Conservation (phyloP, 2,888 invertebrate species). For the Eueremaeus valkanovi region DNA sequence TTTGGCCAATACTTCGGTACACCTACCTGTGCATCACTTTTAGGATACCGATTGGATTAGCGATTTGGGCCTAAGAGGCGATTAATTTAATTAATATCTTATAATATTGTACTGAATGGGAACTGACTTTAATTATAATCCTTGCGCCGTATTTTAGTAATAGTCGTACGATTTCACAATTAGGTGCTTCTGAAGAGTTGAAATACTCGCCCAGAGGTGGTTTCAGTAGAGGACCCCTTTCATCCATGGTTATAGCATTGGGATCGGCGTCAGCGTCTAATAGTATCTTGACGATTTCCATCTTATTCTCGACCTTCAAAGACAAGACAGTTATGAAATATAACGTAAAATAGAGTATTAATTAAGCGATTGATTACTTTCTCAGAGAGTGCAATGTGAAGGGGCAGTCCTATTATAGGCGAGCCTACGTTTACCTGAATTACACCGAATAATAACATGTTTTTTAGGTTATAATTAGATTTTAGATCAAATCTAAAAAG, state of each 20-base stretch:
- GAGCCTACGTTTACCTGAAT: conserved; percentile 65
- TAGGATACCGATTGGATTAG: conserved; percentile 76
- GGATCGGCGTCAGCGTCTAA: conserved; percentile 55
- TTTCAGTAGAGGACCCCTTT: conserved; percentile 65
- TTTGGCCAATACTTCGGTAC: too few species aligned
- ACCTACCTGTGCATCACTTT: conserved; percentile 69
- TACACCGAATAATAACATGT: neutral
- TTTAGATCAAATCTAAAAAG: neutral
- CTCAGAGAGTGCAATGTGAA: conserved; percentile 64
- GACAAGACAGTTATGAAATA: neutral
- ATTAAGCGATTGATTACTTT: conserved; percentile 53
- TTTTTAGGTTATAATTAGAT: neutral
- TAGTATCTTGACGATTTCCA: conserved; percentile 51
- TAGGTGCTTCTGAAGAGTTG: conserved; percentile 66
- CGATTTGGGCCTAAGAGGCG: conserved; percentile 76
- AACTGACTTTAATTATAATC: conserved; percentile 50
- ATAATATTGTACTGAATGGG: too few species aligned
- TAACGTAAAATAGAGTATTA: neutral
- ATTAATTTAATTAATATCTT: too few species aligned
- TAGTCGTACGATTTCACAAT: conserved; percentile 63
- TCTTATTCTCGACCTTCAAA: conserved; percentile 61
- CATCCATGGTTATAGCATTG: conserved; percentile 66
- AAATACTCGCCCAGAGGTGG: conserved; percentile 73
- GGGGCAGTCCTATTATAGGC: conserved; percentile 72
- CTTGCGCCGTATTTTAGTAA: conserved; percentile 70